Percentiles rank a stretch among this genome's conserved stretches.
These are phyloP conservation scores for Naso thynnoides DNA, from an alignment of 2,797 vertebrate genomes.

Conservation along the genomic window DNA sequence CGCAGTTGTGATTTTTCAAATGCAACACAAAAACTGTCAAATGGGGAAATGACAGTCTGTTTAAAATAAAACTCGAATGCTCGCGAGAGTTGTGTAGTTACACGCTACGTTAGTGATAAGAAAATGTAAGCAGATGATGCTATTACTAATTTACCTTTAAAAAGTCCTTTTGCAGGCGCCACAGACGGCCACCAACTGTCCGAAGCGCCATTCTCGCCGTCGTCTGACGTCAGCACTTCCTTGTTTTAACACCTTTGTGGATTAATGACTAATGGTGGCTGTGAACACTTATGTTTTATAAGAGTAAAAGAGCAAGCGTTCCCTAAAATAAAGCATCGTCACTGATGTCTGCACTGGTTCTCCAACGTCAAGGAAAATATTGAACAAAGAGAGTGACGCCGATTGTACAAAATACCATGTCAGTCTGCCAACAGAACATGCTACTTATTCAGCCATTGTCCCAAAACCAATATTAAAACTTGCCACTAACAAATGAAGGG, in stretches of 20 bases:
- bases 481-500: too few species aligned
- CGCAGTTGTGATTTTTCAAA: background rate
- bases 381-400: background rate
- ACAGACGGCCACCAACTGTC: slow-evolving; percentile 10
- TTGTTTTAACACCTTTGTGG: slow-evolving; percentile 12
- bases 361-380: too few species aligned
- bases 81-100: background rate
- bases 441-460: too few species aligned
- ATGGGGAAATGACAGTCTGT: background rate
- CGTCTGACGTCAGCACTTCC: slow-evolving; percentile 43
- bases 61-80: rapidly evolving
- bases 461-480: too few species aligned
- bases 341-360: too few species aligned
- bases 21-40: too few species aligned
- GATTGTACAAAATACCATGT: too few species aligned
- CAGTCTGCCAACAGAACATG: too few species aligned
- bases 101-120: too few species aligned
- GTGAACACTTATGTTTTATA: too few species aligned
- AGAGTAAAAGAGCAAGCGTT: too few species aligned
- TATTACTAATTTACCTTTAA: slow-evolving; percentile 59
- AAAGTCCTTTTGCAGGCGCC: slow-evolving; percentile 16
- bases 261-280: background rate
- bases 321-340: too few species aligned
- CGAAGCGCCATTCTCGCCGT: slow-evolving; percentile 51
- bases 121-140: rapidly evolving